Base-by-base conservation (phyloP, 2,797 vertebrate genomes). In the Etheostoma nigrum region DNA sequence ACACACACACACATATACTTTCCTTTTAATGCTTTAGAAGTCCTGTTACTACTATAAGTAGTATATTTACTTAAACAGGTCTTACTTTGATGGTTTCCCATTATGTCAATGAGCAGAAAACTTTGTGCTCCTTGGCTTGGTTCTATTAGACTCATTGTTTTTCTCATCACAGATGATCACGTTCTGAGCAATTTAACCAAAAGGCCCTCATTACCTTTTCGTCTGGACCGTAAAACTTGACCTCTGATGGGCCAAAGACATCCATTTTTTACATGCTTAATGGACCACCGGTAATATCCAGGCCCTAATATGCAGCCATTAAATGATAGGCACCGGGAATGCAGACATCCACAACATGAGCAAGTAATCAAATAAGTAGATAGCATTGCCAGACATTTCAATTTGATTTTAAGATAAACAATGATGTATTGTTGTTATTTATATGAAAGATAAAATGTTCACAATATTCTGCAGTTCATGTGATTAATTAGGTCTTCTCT, bases 231-330 rank as follows among this genome's bases (percentile, higher is more conserved):
- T 90, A 80, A 89, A 92, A 90, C 73, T 76, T 79, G 79, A 89
- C 82, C 87, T 78, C 49, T 77, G 83, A 89, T 80, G 73, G 72
- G 60, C 58, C 15, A 14, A 72, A 7, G 68, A 72, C 81, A 77
- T 79, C 58, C 48, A 66, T 91, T 78, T 88, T 86, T 81, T 78
- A 74, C 62, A 23, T 69, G 79, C 67, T 72, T 88, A 93, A 93
- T 93, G 90, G 82, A 77, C 65, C 86, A 68, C 81, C 78, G 83
- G 88, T 91, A 91, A 93, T 92, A 90, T 84, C 75, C 84, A 36
- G 14, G 73, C 48, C 67, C 82, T 87, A 87, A 91, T 90, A 87
- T 76, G 78, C 76, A 90, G 82, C 84, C 84, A 77, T 86, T 89
- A 89, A 84, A 82, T n/a, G 84, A 84, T 51, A 42, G 75, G 82